A percentile compares a stretch with the other conserved stretches of the same genome.
phyloP scores from a whole-genome alignment of 2,113 vertebrate genomes.

The Orcinus orca region DNA sequence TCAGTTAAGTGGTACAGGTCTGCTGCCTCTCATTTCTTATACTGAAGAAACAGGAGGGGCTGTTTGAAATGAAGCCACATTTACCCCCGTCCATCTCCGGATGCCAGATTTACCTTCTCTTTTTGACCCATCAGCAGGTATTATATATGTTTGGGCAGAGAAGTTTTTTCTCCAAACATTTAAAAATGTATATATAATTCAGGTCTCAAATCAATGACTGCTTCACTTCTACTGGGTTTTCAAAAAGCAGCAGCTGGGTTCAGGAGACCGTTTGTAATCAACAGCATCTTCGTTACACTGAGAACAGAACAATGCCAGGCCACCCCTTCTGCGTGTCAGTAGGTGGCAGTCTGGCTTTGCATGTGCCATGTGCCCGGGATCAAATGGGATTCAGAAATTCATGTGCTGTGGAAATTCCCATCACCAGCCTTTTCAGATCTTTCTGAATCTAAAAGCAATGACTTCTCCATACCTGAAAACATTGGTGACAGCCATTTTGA shows the following conservation, averaged over 20 bases:
- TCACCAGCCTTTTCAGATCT: neutral
- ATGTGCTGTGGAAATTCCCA: neutral
- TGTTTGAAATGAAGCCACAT: neutral
- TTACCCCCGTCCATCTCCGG: neutral
- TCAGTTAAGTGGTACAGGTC: neutral
- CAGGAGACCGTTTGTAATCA: neutral
- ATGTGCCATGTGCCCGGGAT: neutral
- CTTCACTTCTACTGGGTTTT: neutral
- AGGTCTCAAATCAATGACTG: neutral
- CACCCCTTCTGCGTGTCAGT: neutral
- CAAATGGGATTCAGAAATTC: neutral
- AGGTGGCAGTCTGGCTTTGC: conserved; percentile 68
- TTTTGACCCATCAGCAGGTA: neutral
- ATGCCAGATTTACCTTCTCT: neutral
- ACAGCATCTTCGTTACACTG: neutral
- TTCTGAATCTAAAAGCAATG: neutral
- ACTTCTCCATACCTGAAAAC: neutral
- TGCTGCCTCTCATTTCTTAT: neutral
- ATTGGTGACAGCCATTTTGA: neutral
- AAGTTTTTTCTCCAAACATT: neutral
- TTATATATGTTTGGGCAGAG: neutral
- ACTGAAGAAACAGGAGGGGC: neutral
- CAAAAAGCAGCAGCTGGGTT: neutral
- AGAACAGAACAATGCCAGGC: neutral
- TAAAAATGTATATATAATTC: neutral